Base-by-base conservation (phyloP, 2,888 invertebrate species). In the Pristionchus entomophagus region DNA sequence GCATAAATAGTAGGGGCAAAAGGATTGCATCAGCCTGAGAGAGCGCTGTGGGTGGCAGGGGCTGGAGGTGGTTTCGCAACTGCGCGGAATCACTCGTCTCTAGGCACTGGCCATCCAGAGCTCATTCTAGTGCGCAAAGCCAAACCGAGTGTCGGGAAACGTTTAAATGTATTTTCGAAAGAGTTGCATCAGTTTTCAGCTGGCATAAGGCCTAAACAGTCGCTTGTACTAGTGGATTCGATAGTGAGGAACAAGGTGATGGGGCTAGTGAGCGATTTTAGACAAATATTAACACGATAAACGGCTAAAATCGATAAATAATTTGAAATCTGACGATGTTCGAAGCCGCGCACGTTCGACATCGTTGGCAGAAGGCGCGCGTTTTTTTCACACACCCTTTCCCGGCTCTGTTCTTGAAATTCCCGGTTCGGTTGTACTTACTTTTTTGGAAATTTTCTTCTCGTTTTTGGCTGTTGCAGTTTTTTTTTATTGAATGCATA, bases 21-120 rank as follows among this genome's bases (percentile, higher is more conserved):
- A 41, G 45, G 14, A 45, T 77, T 77, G 77, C 77, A 77, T 77
- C 77, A 77, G 77, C 26, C 77, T 77, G 77, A 77, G 77, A 41
- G 6, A n/a, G 41, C 49, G 45, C n/a, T n/a, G 45, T 26, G 35
- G 41, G 49, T 32, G 77, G 49, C 45, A 49, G 38, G 8, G 2
- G n/a, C n/a, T 38, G 12, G 49, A 77, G 26, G 17, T n/a, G 45
- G 5, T 77, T 49, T 77, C 77, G 49, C 77, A 49, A 77, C 35
- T 26, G 65, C 38, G 45, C 41, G 4, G 29, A 8, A 8, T 49
- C 0, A 77, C 29, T 41, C 10, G 22, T n/a, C 4, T 19, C 8
- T 22, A 45, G 49, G 17, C 5, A 10, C 38, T 22, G 26, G 4
- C 22, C 10, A 29, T 19, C 26, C 2, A 4, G 14, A 77, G 35